Evolutionary conservation across 2,797 vertebrate genomes (phyloP).

Genomic region (Microtus agrestis): DNA sequence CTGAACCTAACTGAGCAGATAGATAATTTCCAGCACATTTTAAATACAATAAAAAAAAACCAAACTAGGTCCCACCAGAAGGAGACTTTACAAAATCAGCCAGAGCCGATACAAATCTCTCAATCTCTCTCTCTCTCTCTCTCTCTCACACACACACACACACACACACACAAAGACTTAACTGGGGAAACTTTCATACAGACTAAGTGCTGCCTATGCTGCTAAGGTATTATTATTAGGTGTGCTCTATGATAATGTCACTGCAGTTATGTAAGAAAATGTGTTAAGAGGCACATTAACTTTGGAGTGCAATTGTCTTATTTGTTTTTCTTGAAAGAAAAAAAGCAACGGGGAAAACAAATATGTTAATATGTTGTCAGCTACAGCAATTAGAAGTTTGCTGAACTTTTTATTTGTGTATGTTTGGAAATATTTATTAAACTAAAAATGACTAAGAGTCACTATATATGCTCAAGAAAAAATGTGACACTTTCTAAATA

Average conservation of each 20-base stretch:
- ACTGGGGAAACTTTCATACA: neutral
- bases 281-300: slow-evolving; percentile 27
- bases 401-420: slow-evolving; percentile 15
- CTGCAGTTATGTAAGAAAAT: neutral
- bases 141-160: slow-evolving; percentile 31
- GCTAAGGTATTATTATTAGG: slow-evolving; percentile 41
- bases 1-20: neutral
- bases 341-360: neutral
- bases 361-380: neutral
- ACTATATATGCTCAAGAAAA: slow-evolving; percentile 17
- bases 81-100: neutral
- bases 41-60: slow-evolving; percentile 41
- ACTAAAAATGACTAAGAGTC: slow-evolving; percentile 34
- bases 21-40: neutral
- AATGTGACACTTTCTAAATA: neutral
- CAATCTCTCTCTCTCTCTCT: too few species aligned
- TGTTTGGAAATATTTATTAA: slow-evolving; percentile 26
- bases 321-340: slow-evolving; percentile 17
- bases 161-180: neutral
- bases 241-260: neutral
- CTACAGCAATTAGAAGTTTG: neutral
- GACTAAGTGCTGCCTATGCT: neutral
- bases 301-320: slow-evolving; percentile 39
- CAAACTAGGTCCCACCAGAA: neutral
- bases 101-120: neutral